Evolutionary conservation across 1,140 invertebrate species (phyloP), one percentile per base, ranked within the genome.

Genomic region (Hermatobates lingyangjiaoensis): DNA sequence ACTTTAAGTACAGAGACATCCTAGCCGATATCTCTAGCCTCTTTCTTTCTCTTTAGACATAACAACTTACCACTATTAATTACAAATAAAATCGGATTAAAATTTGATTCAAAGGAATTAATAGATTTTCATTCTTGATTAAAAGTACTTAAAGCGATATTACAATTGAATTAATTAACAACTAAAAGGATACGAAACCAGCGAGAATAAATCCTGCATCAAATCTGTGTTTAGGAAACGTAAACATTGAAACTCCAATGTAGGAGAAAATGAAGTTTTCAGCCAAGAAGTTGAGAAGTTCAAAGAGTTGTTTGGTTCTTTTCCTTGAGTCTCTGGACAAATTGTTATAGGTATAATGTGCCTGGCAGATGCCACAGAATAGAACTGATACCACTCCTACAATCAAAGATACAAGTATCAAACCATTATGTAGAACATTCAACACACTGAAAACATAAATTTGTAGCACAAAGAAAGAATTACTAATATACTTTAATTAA

Each of bases 221-320:
- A 69, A 95, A 98, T 62, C 83, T 81, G 65, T 95, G 91, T 58
- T 90, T 90, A 14, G 88, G 87, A 65, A 95, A 95, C 0, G 93
- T 97, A 63, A 98, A 97, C 81, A 97, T 92, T 3, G 90, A 93
- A 0, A 98, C 93, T 18, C 95, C 95, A 63, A 98, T 97, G 68
- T 98, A 98, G 24, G 87, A 87, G 68, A 98, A 98, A 58, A 98
- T 97, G 68, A 98, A 98, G 70, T 96, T 97, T 66, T 98, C 94
- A 0, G 91, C 87, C 51, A 98, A 71, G 68, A 98, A 98, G 67
- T 95, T 97, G 42, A 96, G 72, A 54, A 97, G 68, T 64, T 95
- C 90, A 70, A 97, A 97, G 44, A 97, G 71, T 63, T 93, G 81
- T 66, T 98, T 98, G 12, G 93, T 98, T 52, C 91, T 73, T 51